These are phyloP conservation scores for Macrostomum cliftonense DNA, from an alignment of 2,888 invertebrate species.

Conservation along the genomic window DNA sequence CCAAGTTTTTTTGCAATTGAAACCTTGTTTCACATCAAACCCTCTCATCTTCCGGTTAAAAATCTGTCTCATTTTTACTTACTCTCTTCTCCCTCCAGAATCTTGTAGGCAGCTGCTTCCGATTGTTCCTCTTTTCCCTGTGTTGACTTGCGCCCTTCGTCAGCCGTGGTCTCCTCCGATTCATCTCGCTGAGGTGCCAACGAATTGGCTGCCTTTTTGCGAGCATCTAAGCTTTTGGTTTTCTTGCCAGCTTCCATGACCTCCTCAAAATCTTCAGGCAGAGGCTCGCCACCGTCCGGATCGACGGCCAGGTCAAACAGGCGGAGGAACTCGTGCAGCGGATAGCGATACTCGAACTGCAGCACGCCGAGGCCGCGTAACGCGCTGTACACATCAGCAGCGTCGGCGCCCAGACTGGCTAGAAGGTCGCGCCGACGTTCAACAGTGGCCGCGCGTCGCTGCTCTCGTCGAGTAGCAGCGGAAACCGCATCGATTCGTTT, in stretches of 20 bases:
- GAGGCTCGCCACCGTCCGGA: constrained; percentile 27
- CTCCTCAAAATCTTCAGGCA: constrained; percentile 17
- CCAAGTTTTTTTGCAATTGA: neutral
- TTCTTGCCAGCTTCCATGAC: no score
- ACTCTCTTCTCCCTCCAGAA: constrained; percentile 1
- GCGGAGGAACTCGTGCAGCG: constrained; percentile 25
- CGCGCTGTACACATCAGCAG: constrained; percentile 13
- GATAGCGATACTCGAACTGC: constrained; percentile 29
- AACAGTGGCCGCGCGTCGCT: constrained; percentile 15
- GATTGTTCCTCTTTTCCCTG: neutral
- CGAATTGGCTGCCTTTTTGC: neutral
- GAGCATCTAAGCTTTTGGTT: no score
- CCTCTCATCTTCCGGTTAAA: no score
- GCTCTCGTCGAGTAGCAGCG: neutral
- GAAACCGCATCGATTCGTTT: neutral
- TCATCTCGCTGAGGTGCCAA: neutral
- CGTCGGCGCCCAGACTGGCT: constrained; percentile 16
- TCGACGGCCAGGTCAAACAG: constrained; percentile 34
- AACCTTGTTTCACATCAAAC: no score
- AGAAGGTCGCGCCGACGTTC: constrained; percentile 20
- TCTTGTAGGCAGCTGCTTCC: neutral
- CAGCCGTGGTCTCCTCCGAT: neutral
- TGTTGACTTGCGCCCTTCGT: neutral
- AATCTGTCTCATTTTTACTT: neutral
- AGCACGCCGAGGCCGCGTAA: constrained; percentile 23